Conservation (phyloP, 2,888 invertebrate genomes). For the Dynastes maya region DNA sequence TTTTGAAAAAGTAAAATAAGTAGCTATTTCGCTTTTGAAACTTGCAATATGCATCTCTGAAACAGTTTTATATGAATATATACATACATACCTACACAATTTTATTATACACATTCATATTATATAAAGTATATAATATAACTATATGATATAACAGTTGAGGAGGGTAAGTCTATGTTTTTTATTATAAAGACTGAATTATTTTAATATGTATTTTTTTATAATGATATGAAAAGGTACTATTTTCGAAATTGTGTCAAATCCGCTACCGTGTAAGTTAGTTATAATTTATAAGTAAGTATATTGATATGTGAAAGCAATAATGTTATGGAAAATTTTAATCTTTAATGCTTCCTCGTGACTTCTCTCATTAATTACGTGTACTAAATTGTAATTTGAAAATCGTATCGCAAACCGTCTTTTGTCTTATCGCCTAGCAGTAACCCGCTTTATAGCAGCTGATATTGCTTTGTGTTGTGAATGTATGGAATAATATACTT, state of each 20-base stretch:
- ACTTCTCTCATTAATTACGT: conserved; percentile 6
- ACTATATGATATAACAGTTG: conserved; percentile 42
- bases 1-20: too few relatives aligned
- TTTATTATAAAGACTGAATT: conserved; percentile 57
- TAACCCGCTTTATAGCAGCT: neutral
- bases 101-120: conserved; percentile 48
- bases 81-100: conserved; percentile 45
- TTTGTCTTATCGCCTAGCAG: neutral
- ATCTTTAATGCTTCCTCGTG: conserved; percentile 34
- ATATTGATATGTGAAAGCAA: conserved; percentile 48
- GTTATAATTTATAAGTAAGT: conserved; percentile 49
- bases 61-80: conserved; percentile 40
- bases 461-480: too few relatives aligned
- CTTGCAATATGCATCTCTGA: conserved; percentile 22
- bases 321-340: conserved; percentile 39
- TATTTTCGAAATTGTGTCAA: conserved; percentile 54
- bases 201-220: conserved; percentile 56
- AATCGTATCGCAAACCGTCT: conserved; percentile 23
- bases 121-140: conserved; percentile 33
- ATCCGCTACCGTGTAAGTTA: conserved; percentile 50
- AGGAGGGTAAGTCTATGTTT: conserved; percentile 52
- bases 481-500: too few relatives aligned
- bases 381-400: neutral
- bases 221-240: conserved; percentile 48
- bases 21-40: too few relatives aligned